phyloP scores from a whole-genome alignment of 2,797 vertebrate species.

The Gobio occitaniae region DNA sequence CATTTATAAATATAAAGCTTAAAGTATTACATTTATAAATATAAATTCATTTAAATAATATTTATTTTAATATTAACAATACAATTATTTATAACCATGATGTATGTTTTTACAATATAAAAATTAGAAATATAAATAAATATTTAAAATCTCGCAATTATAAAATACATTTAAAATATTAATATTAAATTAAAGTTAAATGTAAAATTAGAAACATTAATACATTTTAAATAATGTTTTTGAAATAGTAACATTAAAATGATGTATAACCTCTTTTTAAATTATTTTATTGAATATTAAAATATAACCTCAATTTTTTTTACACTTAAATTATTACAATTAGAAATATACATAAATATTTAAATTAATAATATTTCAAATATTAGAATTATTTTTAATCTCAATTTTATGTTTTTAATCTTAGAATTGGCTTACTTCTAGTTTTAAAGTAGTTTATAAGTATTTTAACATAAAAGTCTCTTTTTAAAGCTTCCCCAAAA shows the following conservation, averaged over 20 bases:
- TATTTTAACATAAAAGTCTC: not conserved
- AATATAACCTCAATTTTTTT: not conserved
- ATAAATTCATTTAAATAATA: not conserved
- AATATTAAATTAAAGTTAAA: not conserved
- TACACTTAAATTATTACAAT: not conserved
- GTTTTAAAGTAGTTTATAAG: not conserved
- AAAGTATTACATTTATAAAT: not conserved
- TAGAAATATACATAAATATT: not conserved
- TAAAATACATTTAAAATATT: not conserved
- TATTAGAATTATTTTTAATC: not conserved
- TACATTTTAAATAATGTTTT: not conserved
- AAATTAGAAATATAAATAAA: not conserved
- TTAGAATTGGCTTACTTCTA: not conserved
- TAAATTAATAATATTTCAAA: not conserved
- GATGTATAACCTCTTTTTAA: too few species aligned
- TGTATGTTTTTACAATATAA: not conserved
- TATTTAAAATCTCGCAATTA: not conserved
- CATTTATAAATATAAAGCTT: too few species aligned
- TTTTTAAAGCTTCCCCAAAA: not conserved
- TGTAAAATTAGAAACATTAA: not conserved
- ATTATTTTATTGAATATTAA: too few species aligned
- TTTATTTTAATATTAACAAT: not conserved
- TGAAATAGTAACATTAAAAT: not conserved
- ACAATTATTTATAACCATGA: not conserved
- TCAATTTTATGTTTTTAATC: not conserved